phyloP scores from a whole-genome alignment of 2,113 vertebrate species.

The pig (Sus scrofa) region T2T-Sscrofa CM000816.6:63535001-63535500 shows the following conservation, averaged over 20 bases:
- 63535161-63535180: background rate
- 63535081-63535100: background rate
- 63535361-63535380: background rate
- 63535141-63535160: background rate
- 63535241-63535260: background rate
- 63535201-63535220: background rate
- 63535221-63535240: background rate
- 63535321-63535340: background rate
- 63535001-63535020: background rate
- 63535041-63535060: background rate
- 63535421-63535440: background rate
- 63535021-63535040: background rate
- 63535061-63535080: background rate
- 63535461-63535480: background rate
- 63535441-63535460: background rate
- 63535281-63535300: background rate
- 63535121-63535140: background rate
- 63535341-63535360: conserved; percentile 54
- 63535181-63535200: background rate
- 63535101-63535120: background rate
- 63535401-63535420: conserved; percentile 24
- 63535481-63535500: background rate
- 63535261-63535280: conserved; percentile 26
- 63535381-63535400: background rate
- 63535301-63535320: background rate